Conservation (phyloP, 2,888 invertebrate species). For the Alsophila aescularia region DNA sequence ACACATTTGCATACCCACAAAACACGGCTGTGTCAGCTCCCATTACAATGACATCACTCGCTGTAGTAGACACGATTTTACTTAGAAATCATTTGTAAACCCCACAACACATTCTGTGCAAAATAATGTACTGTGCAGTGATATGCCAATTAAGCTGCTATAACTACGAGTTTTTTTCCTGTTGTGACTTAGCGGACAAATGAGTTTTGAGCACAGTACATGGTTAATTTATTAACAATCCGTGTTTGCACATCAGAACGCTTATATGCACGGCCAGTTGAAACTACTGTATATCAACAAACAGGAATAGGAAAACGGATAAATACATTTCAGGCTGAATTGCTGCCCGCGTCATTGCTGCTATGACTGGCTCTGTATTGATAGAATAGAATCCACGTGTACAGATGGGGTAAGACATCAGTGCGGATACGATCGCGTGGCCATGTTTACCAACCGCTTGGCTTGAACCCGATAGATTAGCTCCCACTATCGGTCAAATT, state of each 20-base stretch:
- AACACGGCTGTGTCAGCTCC: conserved; percentile 17
- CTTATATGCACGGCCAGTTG: background rate
- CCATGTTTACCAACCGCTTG: conserved; percentile 50
- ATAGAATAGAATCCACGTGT: conserved; percentile 42
- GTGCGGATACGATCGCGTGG: conserved; percentile 51
- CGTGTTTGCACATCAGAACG: background rate
- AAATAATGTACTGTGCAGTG: conserved; percentile 23
- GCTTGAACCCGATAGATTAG: conserved; percentile 54
- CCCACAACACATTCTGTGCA: conserved; percentile 27
- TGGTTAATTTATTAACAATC: conserved; percentile 7
- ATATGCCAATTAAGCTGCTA: conserved; percentile 13
- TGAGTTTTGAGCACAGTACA: background rate
- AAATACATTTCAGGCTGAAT: conserved; percentile 11
- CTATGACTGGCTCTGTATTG: conserved; percentile 13
- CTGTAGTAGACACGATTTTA: conserved; percentile 31
- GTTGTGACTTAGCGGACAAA: conserved; percentile 21
- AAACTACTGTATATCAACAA: background rate
- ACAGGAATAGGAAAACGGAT: conserved; percentile 2
- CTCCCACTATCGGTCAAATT: conserved; percentile 33
- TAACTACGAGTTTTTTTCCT: conserved; percentile 27
- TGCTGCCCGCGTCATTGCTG: conserved; percentile 11
- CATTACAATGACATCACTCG: conserved; percentile 27
- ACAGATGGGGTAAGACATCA: conserved; percentile 45
- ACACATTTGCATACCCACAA: conserved; percentile 25
- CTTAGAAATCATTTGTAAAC: conserved; percentile 29